Base-by-base conservation (phyloP, 1,140 invertebrate species). In the Drosophila leontia region DNA sequence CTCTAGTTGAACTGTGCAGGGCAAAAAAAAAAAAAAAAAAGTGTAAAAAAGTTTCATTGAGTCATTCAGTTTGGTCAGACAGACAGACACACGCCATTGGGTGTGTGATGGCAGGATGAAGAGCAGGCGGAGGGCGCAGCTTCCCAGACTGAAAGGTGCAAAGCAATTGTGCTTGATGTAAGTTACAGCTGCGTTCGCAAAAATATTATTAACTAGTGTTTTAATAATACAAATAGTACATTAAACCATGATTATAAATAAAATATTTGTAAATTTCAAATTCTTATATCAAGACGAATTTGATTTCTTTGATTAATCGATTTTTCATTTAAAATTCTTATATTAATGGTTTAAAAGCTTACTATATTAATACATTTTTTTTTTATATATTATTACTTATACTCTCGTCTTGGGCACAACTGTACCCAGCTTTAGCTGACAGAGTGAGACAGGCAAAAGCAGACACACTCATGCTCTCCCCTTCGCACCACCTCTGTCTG, bases 81-180 rank as follows among this genome's bases (percentile, higher is more conserved):
- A 60, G 78, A 60, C 78, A 42, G 45, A 23, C 32, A 23, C 47
- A 35, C 32, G 37, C 42, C 57, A 76, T 47, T 45, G 59, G 50
- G 55, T 39, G 26, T 41, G 37, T 41, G 37, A 41, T n/a, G 58
- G 39, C 17, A 34, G 37, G 42, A 26, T 44, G 53, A 23, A 12
- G 62, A 17, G 41, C 39, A 58, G 53, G 29, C 53, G 59, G 60
- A 44, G 53, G 53, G 45, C 55, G 12, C 75, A 61, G 72, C 65
- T 47, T 72, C 67, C 57, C 67, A 59, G 68, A 50, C 69, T 35
- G 42, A 59, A 87, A 86, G 82, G 83, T 87, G 82, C 81, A 82
- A 75, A 64, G 58, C 65, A 68, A 79, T 77, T 79, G 76, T 76
- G 68, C 59, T 59, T 63, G 63, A 70, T 60, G 29, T 67, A 37